These are phyloP conservation scores for Paedocypris sp. DNA, from an alignment of 2,113 vertebrate species.

Conservation along the genomic window DNA sequence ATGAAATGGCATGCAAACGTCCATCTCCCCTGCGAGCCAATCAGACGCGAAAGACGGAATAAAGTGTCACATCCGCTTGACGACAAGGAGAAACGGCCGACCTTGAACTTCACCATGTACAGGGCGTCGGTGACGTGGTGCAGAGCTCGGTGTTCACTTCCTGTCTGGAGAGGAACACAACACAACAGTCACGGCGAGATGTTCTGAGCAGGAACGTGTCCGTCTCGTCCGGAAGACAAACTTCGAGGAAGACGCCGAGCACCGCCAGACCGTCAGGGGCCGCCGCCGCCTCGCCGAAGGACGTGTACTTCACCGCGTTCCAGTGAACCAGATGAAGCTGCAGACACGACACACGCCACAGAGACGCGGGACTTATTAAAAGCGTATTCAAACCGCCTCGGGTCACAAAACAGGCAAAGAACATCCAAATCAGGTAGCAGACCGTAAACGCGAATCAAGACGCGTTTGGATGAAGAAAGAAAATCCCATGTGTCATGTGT, in stretches of 20 bases:
- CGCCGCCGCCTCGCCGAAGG: constrained; percentile 75
- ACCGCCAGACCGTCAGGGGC: constrained; percentile 86
- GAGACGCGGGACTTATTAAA: no score
- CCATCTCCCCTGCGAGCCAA: background rate
- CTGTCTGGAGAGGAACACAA: constrained; percentile 67
- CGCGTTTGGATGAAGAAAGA: no score
- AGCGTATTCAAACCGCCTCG: background rate
- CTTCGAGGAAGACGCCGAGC: constrained; percentile 86
- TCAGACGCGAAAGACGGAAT: background rate
- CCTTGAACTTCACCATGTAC: constrained; percentile 94
- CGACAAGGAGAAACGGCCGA: no score
- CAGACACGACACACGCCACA: no score
- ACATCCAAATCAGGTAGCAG: no score
- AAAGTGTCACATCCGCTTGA: background rate
- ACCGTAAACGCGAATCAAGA: no score
- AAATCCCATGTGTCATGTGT: no score
- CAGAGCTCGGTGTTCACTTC: constrained; percentile 73
- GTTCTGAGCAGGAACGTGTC: background rate
- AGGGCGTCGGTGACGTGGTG: constrained; percentile 84
- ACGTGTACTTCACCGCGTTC: constrained; percentile 81
- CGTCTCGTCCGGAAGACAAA: no score
- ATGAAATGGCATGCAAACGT: background rate
- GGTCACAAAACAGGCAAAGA: no score
- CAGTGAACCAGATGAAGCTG: constrained; percentile 96
- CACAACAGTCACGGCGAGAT: background rate